These are phyloP conservation scores for Poliocrania exsul DNA, from an alignment of 2,797 vertebrate species.

Conservation along the genomic window DNA sequence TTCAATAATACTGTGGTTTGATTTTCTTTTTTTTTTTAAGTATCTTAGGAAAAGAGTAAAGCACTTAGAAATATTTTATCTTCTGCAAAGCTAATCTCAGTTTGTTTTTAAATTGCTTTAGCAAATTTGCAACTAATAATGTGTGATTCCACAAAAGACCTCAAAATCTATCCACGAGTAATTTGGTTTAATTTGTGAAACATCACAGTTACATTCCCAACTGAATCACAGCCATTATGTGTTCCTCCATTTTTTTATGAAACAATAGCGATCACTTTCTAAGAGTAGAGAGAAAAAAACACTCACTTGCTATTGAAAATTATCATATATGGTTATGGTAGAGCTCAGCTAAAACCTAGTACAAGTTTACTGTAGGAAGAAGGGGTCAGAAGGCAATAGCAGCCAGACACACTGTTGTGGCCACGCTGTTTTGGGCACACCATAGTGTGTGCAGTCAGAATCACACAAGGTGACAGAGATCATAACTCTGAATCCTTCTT, in stretches of 20 bases:
- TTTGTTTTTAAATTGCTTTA: not conserved
- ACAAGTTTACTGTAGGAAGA: not conserved
- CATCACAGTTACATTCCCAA: not conserved
- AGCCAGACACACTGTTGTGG: not conserved
- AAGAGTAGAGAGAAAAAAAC: not conserved
- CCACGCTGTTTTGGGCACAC: not conserved
- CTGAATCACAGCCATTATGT: not conserved
- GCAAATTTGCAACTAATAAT: not conserved
- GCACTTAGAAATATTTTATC: not conserved
- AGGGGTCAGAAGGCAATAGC: not conserved
- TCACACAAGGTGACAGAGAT: accelerated
- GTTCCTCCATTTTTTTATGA: not conserved
- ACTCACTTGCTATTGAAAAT: not conserved
- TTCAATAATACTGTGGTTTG: not conserved
- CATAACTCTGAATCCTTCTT: not conserved
- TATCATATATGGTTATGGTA: not conserved
- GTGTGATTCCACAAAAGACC: not conserved
- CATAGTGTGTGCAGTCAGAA: not conserved
- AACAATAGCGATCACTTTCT: not conserved
- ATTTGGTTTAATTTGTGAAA: not conserved
- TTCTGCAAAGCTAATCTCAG: not conserved
- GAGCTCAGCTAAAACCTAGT: not conserved
- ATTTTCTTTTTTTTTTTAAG: not conserved
- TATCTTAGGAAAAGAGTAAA: not conserved
- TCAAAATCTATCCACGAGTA: not conserved